Evolutionary conservation across 2,888 invertebrate species (phyloP).

Genomic region (Mactromeris polynyma): DNA sequence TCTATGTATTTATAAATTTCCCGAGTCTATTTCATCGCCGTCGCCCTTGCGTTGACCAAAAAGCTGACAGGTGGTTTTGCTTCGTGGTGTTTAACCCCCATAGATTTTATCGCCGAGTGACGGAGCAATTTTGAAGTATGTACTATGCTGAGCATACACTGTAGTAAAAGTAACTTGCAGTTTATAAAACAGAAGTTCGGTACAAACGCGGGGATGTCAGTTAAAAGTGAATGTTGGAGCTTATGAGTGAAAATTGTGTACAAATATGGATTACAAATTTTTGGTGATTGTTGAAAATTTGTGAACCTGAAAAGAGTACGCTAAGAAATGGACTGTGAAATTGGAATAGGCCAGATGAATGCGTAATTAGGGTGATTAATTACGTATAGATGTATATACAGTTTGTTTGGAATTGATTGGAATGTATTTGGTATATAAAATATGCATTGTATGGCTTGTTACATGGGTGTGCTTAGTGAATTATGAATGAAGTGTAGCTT

Average conservation of each 20-base stretch:
- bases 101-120: constrained; percentile 41
- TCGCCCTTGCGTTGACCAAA: constrained; percentile 18
- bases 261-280: background rate
- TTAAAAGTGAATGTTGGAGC: background rate
- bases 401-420: background rate
- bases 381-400: background rate
- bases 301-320: background rate
- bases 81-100: constrained; percentile 29
- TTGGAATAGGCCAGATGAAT: background rate
- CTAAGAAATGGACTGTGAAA: background rate
- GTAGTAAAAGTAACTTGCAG: background rate
- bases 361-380: background rate
- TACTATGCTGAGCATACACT: background rate
- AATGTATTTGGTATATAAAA: background rate
- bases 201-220: background rate
- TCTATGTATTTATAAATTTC: background rate
- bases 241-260: background rate
- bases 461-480: background rate
- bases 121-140: constrained; percentile 29
- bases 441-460: background rate
- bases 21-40: background rate
- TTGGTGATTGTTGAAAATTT: background rate
- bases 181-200: background rate
- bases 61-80: constrained; percentile 36
- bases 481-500: background rate